Conservation (phyloP, 1,140 invertebrate species). For the Yoshiicerus persimilis region DNA sequence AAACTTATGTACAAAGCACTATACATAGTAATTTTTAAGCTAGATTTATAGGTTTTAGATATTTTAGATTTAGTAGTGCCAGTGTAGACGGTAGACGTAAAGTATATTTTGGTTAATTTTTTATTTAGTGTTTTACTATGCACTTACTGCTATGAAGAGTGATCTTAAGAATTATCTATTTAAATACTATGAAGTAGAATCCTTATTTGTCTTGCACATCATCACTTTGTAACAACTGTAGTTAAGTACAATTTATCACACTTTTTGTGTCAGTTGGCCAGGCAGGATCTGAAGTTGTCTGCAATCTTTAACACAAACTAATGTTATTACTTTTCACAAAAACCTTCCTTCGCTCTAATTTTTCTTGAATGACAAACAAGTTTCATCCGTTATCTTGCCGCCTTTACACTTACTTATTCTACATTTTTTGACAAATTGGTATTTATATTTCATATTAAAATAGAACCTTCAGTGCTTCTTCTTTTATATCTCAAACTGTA, state of each 20-base stretch:
- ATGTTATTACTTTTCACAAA: too few species aligned
- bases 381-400: too few species aligned
- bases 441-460: neutral
- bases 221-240: too few species aligned
- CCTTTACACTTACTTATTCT: neutral
- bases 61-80: neutral
- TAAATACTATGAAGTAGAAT: neutral
- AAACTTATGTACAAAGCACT: constrained; percentile 2
- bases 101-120: neutral
- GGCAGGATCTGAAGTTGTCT: too few species aligned
- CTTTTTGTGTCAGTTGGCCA: too few species aligned
- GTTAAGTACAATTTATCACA: too few species aligned
- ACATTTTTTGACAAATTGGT: neutral
- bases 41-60: neutral
- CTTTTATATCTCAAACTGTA: neutral
- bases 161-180: neutral
- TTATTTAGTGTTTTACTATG: neutral
- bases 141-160: neutral
- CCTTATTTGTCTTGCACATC: neutral
- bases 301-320: too few species aligned
- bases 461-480: neutral
- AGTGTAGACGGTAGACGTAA: neutral
- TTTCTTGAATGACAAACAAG: too few species aligned
- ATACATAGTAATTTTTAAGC: neutral
- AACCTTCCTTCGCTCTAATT: too few species aligned